Evolutionary conservation across 2,797 vertebrate genomes (phyloP).

Genomic region (Pantherophis vulpinus): DNA sequence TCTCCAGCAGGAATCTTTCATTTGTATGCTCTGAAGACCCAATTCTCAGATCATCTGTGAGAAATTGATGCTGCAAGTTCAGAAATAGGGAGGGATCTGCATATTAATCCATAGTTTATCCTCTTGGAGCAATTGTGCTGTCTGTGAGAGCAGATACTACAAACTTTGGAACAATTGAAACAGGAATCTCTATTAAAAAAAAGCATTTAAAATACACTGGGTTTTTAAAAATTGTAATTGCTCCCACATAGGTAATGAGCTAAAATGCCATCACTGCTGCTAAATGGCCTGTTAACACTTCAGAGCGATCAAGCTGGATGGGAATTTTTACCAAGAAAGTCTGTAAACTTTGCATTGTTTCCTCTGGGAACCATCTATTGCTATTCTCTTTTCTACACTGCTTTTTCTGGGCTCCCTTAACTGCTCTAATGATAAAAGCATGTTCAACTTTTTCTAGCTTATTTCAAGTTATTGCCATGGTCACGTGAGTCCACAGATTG

Average conservation of each 20-base stretch:
- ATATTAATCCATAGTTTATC: conserved; percentile 3
- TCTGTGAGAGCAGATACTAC: background rate
- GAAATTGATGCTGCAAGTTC: background rate
- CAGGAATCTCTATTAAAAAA: background rate
- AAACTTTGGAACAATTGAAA: background rate
- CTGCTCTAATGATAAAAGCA: conserved; percentile 20
- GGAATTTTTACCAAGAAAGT: conserved; percentile 42
- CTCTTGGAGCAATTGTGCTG: background rate
- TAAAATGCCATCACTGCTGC: conserved; percentile 1
- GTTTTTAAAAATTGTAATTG: background rate
- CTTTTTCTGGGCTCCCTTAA: background rate
- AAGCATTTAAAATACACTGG: background rate
- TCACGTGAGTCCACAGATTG: conserved; percentile 29
- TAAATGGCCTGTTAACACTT: background rate
- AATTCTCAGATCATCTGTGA: background rate
- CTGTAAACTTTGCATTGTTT: conserved; percentile 10
- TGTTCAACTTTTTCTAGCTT: conserved; percentile 30
- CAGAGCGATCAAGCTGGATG: conserved; percentile 21
- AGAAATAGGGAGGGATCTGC: background rate
- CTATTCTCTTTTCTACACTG: background rate
- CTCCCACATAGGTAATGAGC: background rate
- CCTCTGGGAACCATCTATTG: conserved; percentile 29
- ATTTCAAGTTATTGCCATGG: background rate
- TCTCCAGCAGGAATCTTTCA: background rate
- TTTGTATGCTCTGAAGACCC: background rate